A percentile compares a stretch with the other conserved stretches of the same genome.
Conservation (phyloP, 2,113 vertebrate genomes). For the Scatophagus argus region DNA sequence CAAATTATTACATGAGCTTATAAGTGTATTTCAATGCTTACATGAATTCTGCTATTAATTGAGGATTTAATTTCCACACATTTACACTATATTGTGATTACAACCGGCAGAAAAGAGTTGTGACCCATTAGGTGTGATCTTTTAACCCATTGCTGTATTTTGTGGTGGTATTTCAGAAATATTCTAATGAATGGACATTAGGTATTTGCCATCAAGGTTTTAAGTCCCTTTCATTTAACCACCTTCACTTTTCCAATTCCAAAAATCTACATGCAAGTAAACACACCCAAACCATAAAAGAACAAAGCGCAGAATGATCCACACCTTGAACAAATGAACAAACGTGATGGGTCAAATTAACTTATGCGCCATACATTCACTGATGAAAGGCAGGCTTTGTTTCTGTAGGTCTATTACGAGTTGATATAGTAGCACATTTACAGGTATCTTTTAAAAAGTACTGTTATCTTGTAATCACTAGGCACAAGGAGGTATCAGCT, state of each 20-base stretch:
- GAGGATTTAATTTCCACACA: neutral
- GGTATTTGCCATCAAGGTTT: neutral
- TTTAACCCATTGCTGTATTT: neutral
- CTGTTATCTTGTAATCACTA: constrained; percentile 54
- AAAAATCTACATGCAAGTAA: constrained; percentile 21
- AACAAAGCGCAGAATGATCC: constrained; percentile 6
- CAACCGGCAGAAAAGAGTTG: neutral
- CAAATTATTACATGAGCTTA: constrained; percentile 25
- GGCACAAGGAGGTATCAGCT: constrained; percentile 76
- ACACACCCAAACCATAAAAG: neutral
- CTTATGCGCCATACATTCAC: constrained; percentile 64
- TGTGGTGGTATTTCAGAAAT: neutral
- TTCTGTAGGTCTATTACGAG: constrained; percentile 17
- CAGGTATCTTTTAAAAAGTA: constrained; percentile 37
- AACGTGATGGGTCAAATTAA: constrained; percentile 29
- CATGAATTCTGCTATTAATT: constrained; percentile 18
- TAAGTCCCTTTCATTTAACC: neutral
- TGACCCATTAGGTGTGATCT: neutral
- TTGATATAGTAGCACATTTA: constrained; percentile 31
- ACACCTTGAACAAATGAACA: neutral
- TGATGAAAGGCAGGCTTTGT: constrained; percentile 51
- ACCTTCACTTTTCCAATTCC: constrained; percentile 1
- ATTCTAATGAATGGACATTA: constrained; percentile 6
- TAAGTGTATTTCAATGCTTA: constrained; percentile 16
- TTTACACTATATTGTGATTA: constrained; percentile 1